Conservation (phyloP, 2,113 vertebrate genomes). For the Paraplagusia blochii region DNA sequence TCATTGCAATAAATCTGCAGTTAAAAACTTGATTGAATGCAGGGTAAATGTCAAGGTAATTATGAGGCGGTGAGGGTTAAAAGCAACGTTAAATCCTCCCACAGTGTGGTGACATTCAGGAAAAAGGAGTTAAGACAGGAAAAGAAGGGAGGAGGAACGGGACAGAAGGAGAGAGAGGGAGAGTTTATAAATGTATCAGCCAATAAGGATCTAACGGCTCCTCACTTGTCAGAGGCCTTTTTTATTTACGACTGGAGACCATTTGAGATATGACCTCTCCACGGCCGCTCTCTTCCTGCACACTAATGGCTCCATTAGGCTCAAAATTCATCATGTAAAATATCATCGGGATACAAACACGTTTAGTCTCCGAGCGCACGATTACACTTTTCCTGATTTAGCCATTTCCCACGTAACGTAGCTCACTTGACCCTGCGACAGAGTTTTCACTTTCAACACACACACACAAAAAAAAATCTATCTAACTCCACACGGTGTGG, state of each 20-base stretch:
- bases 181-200: constrained; percentile 69
- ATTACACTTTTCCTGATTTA: constrained; percentile 13
- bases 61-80: constrained; percentile 78
- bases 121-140: neutral
- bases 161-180: constrained; percentile 25
- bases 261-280: constrained; percentile 64
- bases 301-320: constrained; percentile 52
- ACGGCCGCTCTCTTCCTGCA: constrained; percentile 55
- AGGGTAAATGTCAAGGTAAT: constrained; percentile 85
- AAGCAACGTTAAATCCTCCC: constrained; percentile 81
- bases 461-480: neutral
- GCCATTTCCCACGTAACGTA: constrained; percentile 14
- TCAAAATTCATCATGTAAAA: constrained; percentile 52
- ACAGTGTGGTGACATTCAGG: constrained; percentile 76
- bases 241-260: constrained; percentile 61
- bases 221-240: constrained; percentile 46
- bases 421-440: constrained; percentile 29
- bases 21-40: constrained; percentile 81
- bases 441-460: neutral
- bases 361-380: constrained; percentile 16
- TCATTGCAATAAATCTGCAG: constrained; percentile 73
- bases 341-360: constrained; percentile 50
- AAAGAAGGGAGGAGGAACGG: constrained; percentile 41
- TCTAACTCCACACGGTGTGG: neutral
- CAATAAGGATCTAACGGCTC: constrained; percentile 48